Base-by-base conservation (phyloP, 2,797 vertebrate genomes). In the Urophycis tenuis region DNA sequence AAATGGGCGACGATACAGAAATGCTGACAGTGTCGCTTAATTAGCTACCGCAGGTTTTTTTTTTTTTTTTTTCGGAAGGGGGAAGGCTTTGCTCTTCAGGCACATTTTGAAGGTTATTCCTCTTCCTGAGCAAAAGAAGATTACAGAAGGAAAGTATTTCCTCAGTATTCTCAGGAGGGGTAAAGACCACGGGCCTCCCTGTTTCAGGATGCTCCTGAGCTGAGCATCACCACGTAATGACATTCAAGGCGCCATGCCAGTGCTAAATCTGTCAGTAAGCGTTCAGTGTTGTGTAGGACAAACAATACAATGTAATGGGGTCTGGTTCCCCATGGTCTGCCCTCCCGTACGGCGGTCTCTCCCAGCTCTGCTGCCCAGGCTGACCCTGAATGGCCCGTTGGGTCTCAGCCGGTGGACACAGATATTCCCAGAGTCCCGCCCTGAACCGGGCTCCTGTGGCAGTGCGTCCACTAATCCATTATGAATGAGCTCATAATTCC, bases 341-440 rank as follows among this genome's bases (percentile, higher is more conserved):
- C 35, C 76, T 79, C 81, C 36, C 81, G 80, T 45, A 45, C 41
- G 17, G 72, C 74, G 76, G 71, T 80, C 78, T 41, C 35, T 79
- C 77, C 74, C 39, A 25, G 41, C 80, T 60, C 77, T 73, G 81
- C 86, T 87, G 75, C 19, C 25, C 0, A 85, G 87, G 72, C 81
- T 30, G 89, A 88, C 36, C 36, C 36, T 11, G 36, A 39, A 39
- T 39, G 36, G 14, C 10, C 36, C 14, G 3, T 92, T 87, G 64
- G 15, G 33, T 92, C 90, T 90, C 88, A 87, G 77, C 77, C 74
- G 77, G 22, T 79, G 74, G 91, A 83, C 83, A 90, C 81, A 71
- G 89, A 92, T 92, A 92, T 84, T 77, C 86, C 88, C 86, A 82
- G 73, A 83, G 88, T 81, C 82, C 81, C 14, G 33, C 78, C 77